Conservation (phyloP, 2,113 vertebrate genomes). For the Ctenodactylus gundi region DNA sequence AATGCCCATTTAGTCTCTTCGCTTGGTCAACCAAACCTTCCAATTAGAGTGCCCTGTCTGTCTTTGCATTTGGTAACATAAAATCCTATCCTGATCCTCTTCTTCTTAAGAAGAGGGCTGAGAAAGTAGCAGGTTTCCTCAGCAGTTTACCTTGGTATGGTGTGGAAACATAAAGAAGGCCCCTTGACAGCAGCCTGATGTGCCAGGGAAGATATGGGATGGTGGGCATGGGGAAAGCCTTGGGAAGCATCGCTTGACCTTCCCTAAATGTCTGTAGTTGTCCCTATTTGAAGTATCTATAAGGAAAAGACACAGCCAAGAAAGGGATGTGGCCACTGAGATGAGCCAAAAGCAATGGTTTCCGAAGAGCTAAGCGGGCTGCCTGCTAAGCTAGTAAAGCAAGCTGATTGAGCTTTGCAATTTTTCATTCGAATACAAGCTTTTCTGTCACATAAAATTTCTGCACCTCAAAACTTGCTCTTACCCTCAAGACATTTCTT, state of each 20-base stretch:
- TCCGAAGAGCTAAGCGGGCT: not conserved
- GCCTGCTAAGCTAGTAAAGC: not conserved
- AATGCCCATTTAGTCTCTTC: not conserved
- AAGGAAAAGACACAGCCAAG: not conserved
- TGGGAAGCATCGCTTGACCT: not conserved
- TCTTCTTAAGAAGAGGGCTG: not conserved
- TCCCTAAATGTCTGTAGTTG: not conserved
- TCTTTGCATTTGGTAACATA: not conserved
- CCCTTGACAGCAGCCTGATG: not conserved
- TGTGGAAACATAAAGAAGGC: not conserved
- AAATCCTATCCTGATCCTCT: not conserved
- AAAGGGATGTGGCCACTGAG: not conserved
- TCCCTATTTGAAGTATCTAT: not conserved
- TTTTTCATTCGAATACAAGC: not conserved
- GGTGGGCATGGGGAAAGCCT: not conserved
- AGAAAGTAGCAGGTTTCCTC: not conserved
- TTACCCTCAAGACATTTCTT: not conserved
- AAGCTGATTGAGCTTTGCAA: not conserved
- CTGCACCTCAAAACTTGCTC: not conserved
- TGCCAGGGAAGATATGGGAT: not conserved
- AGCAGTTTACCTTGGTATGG: not conserved
- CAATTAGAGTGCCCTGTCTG: not conserved
- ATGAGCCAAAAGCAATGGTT: not conserved
- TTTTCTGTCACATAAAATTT: slow-evolving; percentile 24
- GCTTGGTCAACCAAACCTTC: not conserved